Percentiles rank a stretch among this genome's conserved stretches.
Evolutionary conservation across 2,888 invertebrate species (phyloP).

Genomic region (Eristalinus sepulchralis): DNA sequence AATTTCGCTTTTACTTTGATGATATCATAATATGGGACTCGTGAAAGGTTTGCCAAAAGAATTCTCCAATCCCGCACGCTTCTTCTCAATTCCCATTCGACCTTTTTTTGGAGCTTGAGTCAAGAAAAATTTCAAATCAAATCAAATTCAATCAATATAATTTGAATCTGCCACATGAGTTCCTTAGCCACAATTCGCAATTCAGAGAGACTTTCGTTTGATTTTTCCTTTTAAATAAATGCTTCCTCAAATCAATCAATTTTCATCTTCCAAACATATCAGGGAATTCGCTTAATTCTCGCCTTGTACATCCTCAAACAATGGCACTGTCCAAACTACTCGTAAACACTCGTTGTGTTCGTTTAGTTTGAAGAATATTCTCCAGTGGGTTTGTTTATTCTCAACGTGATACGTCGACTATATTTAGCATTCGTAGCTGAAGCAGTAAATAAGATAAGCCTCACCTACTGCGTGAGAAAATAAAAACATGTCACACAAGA

Average conservation of each 20-base stretch:
- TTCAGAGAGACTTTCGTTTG: too few relatives aligned
- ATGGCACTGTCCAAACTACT: background rate
- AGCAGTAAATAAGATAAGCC: background rate
- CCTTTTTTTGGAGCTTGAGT: too few relatives aligned
- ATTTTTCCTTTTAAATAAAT: too few relatives aligned
- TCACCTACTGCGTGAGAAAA: background rate
- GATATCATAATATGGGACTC: too few relatives aligned
- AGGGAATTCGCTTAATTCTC: background rate
- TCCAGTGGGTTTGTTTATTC: background rate
- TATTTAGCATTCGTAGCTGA: background rate
- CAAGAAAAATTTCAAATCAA: too few relatives aligned
- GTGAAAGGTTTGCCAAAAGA: too few relatives aligned
- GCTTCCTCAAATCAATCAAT: background rate
- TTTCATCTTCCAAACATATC: background rate
- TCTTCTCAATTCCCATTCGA: too few relatives aligned
- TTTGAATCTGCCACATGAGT: too few relatives aligned
- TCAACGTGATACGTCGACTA: background rate
- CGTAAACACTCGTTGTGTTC: background rate
- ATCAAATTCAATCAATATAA: too few relatives aligned
- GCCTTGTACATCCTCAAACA: background rate
- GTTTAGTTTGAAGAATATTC: background rate
- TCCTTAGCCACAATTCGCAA: too few relatives aligned
- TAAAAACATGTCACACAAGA: background rate
- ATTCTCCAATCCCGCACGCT: too few relatives aligned
- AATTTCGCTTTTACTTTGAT: too few relatives aligned